phyloP scores from a whole-genome alignment of 2,888 invertebrate species.

The Rhopalosiphum nymphaeae region DNA sequence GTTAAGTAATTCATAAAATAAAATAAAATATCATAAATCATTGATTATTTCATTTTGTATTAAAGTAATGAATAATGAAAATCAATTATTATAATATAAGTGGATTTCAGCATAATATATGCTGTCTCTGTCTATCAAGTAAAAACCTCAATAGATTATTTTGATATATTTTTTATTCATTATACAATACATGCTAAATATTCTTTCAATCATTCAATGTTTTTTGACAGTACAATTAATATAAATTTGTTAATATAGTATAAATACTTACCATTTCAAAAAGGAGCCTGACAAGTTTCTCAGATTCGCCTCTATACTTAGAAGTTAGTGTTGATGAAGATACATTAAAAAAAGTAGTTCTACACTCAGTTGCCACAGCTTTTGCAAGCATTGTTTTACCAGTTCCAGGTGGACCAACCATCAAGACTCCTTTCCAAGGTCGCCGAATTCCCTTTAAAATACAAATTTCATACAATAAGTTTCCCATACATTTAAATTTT shows the following conservation, averaged over 20 bases:
- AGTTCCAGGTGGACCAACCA: conserved; percentile 94
- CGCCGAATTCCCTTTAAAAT: conserved; percentile 84
- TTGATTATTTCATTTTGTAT: background rate
- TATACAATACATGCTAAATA: background rate
- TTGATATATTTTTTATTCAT: background rate
- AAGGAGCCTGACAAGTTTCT: conserved; percentile 94
- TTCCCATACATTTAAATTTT: conserved; percentile 24
- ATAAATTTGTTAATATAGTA: too few species aligned
- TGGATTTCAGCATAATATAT: background rate
- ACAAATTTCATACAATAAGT: background rate
- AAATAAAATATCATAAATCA: background rate
- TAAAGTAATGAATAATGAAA: background rate
- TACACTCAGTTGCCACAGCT: conserved; percentile 98
- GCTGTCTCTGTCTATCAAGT: background rate
- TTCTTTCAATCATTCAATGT: background rate
- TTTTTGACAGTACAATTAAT: background rate
- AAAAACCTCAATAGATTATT: background rate
- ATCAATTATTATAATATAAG: background rate
- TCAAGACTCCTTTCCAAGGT: conserved; percentile 96
- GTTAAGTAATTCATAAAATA: background rate
- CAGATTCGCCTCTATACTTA: conserved; percentile 98
- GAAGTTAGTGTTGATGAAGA: conserved; percentile 97
- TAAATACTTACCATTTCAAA: conserved; percentile 96
- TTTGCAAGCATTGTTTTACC: conserved; percentile 98
- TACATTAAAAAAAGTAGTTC: conserved; percentile 97